phyloP scores from a whole-genome alignment of 2,113 vertebrate species.

The Erythrocercus mccallii region DNA sequence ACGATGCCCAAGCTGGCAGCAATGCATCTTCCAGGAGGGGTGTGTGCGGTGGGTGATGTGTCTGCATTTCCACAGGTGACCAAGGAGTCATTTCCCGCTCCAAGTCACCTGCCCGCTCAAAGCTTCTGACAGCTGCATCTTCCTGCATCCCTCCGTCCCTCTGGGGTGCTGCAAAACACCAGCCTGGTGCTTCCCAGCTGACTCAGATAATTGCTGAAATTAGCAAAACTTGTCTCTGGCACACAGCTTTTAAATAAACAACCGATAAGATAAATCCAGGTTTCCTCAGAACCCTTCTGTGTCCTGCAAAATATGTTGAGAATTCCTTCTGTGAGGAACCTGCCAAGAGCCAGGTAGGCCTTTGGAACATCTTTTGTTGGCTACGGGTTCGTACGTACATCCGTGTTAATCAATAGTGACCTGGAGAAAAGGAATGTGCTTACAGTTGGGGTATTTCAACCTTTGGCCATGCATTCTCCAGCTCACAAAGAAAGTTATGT shows the following conservation, averaged over 20 bases:
- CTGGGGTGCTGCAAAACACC: neutral
- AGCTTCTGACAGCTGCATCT: neutral
- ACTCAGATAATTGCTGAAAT: conserved; percentile 46
- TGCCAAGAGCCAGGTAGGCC: neutral
- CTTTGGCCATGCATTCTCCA: accelerated
- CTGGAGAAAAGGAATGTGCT: neutral
- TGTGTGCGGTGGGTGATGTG: neutral
- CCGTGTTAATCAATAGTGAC: accelerated
- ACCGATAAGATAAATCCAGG: neutral
- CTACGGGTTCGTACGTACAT: accelerated
- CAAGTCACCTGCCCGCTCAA: neutral
- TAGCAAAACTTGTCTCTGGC: neutral
- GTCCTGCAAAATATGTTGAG: accelerated
- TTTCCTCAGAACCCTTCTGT: neutral
- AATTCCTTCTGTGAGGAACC: neutral
- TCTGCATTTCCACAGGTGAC: neutral
- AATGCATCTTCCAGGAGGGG: neutral
- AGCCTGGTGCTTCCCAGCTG: neutral
- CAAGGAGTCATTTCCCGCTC: neutral
- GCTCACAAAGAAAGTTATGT: neutral
- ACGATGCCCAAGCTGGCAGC: neutral
- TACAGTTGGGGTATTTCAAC: neutral
- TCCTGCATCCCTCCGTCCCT: neutral
- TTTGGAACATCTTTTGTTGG: neutral
- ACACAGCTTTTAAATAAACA: neutral